These are phyloP conservation scores for Geococcyx californianus DNA, from an alignment of 2,113 vertebrate species.

Conservation along the genomic window DNA sequence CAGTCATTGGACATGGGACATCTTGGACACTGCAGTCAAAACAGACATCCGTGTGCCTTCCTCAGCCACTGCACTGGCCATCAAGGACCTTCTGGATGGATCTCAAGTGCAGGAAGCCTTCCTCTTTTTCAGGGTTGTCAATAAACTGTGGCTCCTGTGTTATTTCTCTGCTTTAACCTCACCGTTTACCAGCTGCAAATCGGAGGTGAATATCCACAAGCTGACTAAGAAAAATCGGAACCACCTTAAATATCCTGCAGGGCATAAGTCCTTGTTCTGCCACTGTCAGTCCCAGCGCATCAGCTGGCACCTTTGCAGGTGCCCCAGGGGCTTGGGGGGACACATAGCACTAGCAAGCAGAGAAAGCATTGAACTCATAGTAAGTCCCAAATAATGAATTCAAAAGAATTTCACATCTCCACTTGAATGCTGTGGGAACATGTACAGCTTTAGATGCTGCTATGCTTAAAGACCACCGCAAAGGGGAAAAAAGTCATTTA, in stretches of 20 bases:
- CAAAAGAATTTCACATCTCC: not conserved
- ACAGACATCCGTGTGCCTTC: not conserved
- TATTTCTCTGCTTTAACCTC: not conserved
- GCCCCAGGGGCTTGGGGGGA: accelerated
- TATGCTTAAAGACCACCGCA: not conserved
- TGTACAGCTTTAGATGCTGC: not conserved
- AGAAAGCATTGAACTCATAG: not conserved
- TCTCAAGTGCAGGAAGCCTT: not conserved
- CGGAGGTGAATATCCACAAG: not conserved
- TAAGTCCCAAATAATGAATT: not conserved
- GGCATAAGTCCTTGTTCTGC: not conserved
- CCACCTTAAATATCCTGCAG: no score
- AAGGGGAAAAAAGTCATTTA: not conserved
- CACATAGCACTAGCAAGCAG: not conserved
- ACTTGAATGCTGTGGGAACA: not conserved
- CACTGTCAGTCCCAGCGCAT: accelerated
- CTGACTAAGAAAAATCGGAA: not conserved
- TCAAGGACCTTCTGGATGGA: not conserved
- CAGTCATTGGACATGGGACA: not conserved
- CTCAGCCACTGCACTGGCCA: not conserved
- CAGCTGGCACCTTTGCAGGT: not conserved
- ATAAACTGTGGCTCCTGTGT: not conserved
- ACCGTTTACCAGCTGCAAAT: not conserved
- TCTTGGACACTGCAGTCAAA: not conserved
- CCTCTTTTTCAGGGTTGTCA: not conserved